These are phyloP conservation scores for Achlya flavicornis DNA, from an alignment of 2,888 invertebrate genomes.

Conservation along the genomic window DNA sequence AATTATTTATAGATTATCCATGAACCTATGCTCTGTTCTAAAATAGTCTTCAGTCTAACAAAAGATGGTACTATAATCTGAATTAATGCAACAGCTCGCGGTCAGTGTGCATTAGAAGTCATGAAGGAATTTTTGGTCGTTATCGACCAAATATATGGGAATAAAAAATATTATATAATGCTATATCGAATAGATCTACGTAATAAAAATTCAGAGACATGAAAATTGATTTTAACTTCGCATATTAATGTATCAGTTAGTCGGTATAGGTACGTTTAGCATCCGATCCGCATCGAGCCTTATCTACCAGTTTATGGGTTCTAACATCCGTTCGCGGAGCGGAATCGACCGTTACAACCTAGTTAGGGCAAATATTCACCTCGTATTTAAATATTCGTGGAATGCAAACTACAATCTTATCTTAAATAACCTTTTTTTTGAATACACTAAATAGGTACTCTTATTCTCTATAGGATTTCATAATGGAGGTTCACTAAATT, in stretches of 20 bases:
- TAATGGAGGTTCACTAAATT: background rate
- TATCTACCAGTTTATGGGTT: conserved; percentile 63
- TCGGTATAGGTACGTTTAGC: conserved; percentile 32
- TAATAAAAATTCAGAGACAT: background rate
- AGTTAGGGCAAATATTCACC: conserved; percentile 57
- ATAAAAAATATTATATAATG: too few species aligned
- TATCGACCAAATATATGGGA: too few species aligned
- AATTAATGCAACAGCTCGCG: too few species aligned
- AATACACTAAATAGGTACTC: background rate
- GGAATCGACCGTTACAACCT: conserved; percentile 57
- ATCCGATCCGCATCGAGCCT: conserved; percentile 43
- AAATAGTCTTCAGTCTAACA: too few species aligned
- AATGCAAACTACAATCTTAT: conserved; percentile 25
- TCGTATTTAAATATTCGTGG: conserved; percentile 57
- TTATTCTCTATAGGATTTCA: background rate
- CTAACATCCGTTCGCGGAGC: conserved; percentile 59
- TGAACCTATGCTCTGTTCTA: too few species aligned
- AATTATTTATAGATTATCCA: too few species aligned
- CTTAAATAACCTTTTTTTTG: conserved; percentile 6
- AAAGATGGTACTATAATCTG: too few species aligned
- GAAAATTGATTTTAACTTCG: conserved; percentile 31
- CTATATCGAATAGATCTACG: too few species aligned
- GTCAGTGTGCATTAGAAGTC: too few species aligned
- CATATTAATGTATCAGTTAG: conserved; percentile 42
- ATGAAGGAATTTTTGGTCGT: too few species aligned